Evolutionary conservation across 2,888 invertebrate species (phyloP).

Genomic region (Ectemnius continuus): DNA sequence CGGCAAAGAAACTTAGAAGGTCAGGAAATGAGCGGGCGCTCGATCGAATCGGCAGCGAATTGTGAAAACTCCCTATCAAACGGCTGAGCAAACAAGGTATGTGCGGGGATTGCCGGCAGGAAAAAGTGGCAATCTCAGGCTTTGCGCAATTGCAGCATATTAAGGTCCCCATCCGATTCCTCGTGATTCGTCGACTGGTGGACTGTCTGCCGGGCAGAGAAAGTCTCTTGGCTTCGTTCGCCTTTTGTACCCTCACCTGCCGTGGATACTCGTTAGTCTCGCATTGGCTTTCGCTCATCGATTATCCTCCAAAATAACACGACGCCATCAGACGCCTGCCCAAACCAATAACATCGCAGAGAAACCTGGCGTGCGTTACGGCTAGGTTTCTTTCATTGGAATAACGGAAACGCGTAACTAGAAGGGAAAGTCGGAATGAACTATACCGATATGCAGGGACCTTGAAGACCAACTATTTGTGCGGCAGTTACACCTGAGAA

Average conservation of each 20-base stretch:
- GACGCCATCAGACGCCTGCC: neutral
- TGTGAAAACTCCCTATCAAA: no score
- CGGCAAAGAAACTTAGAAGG: no score
- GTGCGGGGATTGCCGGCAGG: no score
- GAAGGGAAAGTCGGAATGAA: neutral
- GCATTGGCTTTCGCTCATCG: constrained; percentile 34
- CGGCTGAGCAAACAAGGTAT: no score
- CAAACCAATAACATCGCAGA: no score
- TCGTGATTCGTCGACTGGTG: constrained; percentile 13
- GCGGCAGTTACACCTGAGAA: neutral
- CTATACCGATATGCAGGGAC: neutral
- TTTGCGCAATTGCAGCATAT: neutral
- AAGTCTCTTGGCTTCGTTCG: constrained; percentile 56
- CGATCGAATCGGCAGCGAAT: no score
- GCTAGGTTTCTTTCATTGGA: neutral
- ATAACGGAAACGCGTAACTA: neutral
- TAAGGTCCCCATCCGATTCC: constrained; percentile 17
- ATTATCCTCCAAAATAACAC: constrained; percentile 27
- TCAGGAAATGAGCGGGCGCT: no score
- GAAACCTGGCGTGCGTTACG: neutral
- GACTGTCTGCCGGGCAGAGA: constrained; percentile 43
- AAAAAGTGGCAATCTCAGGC: neutral
- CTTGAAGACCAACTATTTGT: constrained; percentile 2
- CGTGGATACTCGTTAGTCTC: constrained; percentile 49
- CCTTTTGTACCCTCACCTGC: constrained; percentile 40